phyloP scores from a whole-genome alignment of 2,888 invertebrate species.

The Drosophila pegasa region DNA sequence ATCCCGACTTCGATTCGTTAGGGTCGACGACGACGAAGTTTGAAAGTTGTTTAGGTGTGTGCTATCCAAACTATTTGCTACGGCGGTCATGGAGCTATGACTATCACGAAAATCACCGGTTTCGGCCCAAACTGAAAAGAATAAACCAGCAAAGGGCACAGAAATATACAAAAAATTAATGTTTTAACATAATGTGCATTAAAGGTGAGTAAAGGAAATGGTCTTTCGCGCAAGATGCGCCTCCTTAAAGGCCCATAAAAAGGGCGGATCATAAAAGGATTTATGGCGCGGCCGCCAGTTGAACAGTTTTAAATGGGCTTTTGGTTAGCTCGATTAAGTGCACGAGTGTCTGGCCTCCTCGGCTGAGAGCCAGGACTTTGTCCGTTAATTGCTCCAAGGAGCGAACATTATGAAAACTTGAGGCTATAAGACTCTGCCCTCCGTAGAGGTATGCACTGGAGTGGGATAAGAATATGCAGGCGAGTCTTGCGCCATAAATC shows the following conservation, averaged over 20 bases:
- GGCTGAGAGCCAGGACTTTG: conserved; percentile 38
- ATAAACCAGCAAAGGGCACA: conserved; percentile 79
- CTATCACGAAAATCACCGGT: conserved; percentile 95
- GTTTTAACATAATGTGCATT: conserved; percentile 68
- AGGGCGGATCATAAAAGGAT: conserved; percentile 83
- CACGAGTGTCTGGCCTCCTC: conserved; percentile 39
- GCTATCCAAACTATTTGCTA: conserved; percentile 88
- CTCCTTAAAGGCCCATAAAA: conserved; percentile 82
- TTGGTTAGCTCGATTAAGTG: conserved; percentile 74
- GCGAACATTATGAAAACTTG: conserved; percentile 39
- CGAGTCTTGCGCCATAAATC: conserved; percentile 48
- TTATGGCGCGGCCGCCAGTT: conserved; percentile 70
- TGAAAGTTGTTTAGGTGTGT: conserved; percentile 89
- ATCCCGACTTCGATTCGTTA: conserved; percentile 88
- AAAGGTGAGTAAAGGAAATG: conserved; percentile 39
- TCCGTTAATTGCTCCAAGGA: conserved; percentile 56
- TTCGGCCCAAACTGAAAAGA: conserved; percentile 94
- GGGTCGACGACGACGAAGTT: conserved; percentile 86
- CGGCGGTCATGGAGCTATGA: conserved; percentile 89
- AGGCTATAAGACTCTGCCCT: background rate
- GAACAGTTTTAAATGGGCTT: conserved; percentile 68
- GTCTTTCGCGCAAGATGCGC: conserved; percentile 26
- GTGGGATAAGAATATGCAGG: background rate
- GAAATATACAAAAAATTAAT: conserved; percentile 80
- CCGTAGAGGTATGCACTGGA: background rate